These are phyloP conservation scores for Siniperca chuatsi DNA, from an alignment of 2,113 vertebrate species.

Conservation along the genomic window DNA sequence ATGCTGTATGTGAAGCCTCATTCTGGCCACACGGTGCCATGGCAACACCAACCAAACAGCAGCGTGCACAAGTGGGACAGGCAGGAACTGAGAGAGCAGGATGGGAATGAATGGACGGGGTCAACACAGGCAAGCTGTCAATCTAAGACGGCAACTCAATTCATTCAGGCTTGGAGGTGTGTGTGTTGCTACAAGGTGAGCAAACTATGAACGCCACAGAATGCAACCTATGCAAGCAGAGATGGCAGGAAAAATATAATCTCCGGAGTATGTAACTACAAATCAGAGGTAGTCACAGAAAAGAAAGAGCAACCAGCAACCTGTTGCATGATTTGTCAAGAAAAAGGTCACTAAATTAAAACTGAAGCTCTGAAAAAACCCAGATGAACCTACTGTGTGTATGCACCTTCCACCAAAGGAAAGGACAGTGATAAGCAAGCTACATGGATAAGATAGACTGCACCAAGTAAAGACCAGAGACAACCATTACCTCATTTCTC, in stretches of 20 bases:
- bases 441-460: conserved; percentile 34
- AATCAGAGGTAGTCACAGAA: neutral
- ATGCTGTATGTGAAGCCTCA: conserved; percentile 90
- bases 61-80: conserved; percentile 72
- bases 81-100: conserved; percentile 56
- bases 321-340: conserved; percentile 5
- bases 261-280: neutral
- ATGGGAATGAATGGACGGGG: conserved; percentile 36
- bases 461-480: conserved; percentile 40
- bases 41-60: conserved; percentile 84
- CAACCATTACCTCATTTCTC: conserved; percentile 59
- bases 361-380: neutral
- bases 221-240: conserved; percentile 28
- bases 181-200: conserved; percentile 29
- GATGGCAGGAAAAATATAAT: neutral
- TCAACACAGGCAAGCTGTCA: conserved; percentile 57
- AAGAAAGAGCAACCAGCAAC: conserved; percentile 24
- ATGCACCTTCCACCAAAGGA: conserved; percentile 28
- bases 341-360: neutral
- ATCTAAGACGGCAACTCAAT: conserved; percentile 52
- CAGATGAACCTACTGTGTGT: neutral
- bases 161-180: conserved; percentile 35
- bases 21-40: conserved; percentile 81
- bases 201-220: conserved; percentile 1
- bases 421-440: conserved; percentile 42